Evolutionary conservation across 1,140 invertebrate species (phyloP).

Genomic region (Caenorhabditis tropicalis): DNA sequence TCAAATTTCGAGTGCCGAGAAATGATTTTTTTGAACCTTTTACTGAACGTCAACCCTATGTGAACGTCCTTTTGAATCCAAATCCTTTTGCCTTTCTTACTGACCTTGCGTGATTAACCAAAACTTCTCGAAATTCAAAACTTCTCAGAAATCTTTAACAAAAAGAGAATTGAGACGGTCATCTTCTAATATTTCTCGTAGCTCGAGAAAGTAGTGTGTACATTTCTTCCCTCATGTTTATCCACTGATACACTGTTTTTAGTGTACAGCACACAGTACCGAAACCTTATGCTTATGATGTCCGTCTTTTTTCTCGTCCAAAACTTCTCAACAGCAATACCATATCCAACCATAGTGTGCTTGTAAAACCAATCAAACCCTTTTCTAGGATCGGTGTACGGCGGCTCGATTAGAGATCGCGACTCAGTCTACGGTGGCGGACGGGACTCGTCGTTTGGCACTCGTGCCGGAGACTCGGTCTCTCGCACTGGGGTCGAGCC

Average conservation of each 20-base stretch:
- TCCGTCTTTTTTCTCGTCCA: background rate
- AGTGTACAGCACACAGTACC: slow-evolving; percentile 5
- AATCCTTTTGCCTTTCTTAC: background rate
- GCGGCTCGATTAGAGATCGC: slow-evolving; percentile 49
- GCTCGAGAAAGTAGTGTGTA: slow-evolving; percentile 31
- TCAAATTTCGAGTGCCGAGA: slow-evolving; percentile 7
- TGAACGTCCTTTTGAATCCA: slow-evolving; percentile 16
- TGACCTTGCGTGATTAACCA: slow-evolving; percentile 26
- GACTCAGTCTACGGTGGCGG: slow-evolving; percentile 52
- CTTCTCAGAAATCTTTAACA: slow-evolving; percentile 7
- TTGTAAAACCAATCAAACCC: background rate
- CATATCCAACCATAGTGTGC: background rate
- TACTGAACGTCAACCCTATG: background rate
- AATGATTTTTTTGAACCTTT: background rate
- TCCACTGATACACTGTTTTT: background rate
- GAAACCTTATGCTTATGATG: background rate
- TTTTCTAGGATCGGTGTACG: slow-evolving; percentile 52
- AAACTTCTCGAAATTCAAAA: background rate
- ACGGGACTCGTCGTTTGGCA: slow-evolving; percentile 25
- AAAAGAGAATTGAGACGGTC: background rate
- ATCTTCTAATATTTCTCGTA: background rate
- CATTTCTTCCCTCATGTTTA: background rate
- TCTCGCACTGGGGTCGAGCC: background rate
- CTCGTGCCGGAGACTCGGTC: slow-evolving; percentile 23
- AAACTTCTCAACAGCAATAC: background rate